phyloP scores from a whole-genome alignment of 2,888 invertebrate species.

The Drosophila incognita region DNA sequence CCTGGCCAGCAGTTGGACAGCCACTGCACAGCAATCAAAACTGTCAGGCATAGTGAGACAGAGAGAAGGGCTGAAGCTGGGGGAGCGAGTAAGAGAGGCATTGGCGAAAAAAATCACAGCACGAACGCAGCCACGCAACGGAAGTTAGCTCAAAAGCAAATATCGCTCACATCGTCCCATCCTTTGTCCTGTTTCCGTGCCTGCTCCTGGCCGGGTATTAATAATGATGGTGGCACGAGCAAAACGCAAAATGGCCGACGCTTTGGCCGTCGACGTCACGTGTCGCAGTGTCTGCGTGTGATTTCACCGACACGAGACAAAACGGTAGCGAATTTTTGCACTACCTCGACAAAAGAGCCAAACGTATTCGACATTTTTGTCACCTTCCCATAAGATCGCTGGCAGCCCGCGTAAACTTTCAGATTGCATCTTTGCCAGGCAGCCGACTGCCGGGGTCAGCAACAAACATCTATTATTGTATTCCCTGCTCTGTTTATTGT shows the following conservation, averaged over 20 bases:
- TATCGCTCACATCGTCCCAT: conserved; percentile 37
- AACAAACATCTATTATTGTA: conserved; percentile 39
- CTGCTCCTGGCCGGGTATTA: conserved; percentile 57
- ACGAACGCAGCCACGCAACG: conserved; percentile 63
- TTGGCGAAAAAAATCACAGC: conserved; percentile 54
- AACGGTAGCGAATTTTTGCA: conserved; percentile 42
- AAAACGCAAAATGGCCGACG: conserved; percentile 73
- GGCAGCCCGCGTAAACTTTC: conserved; percentile 35
- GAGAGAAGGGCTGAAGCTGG: conserved; percentile 1
- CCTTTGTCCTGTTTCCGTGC: conserved; percentile 12
- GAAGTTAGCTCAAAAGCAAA: conserved; percentile 64
- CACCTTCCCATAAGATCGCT: conserved; percentile 30
- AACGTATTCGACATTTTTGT: conserved; percentile 28
- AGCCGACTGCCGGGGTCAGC: conserved; percentile 19
- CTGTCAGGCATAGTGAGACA: conserved; percentile 50
- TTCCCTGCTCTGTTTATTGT: conserved; percentile 12
- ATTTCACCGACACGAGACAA: conserved; percentile 62
- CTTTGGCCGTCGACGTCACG: conserved; percentile 58
- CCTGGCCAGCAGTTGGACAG: conserved; percentile 16
- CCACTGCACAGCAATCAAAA: conserved; percentile 64
- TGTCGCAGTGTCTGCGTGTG: conserved; percentile 68
- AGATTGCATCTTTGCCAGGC: conserved; percentile 38
- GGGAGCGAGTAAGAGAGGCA: background rate
- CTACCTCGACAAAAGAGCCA: conserved; percentile 19
- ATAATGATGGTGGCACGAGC: conserved; percentile 69